Conservation (phyloP, 2,888 invertebrate species). For the Oithona nana region DNA sequence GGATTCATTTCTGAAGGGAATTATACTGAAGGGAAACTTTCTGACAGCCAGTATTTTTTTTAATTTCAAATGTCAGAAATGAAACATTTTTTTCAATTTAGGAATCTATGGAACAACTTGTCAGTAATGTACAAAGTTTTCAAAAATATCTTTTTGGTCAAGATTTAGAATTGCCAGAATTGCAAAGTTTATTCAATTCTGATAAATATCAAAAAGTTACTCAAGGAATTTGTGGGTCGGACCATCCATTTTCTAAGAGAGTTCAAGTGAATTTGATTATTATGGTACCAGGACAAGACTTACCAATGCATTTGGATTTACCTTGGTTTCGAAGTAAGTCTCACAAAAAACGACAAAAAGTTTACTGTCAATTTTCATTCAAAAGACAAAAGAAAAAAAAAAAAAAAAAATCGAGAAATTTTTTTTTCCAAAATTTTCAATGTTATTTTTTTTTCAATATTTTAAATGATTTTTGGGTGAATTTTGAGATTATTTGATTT, state of each 20-base stretch:
- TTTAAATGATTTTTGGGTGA: too few species aligned
- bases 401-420: too few species aligned
- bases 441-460: too few species aligned
- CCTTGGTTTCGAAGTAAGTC: slow-evolving; percentile 1
- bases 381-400: too few species aligned
- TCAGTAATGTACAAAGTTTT: background rate
- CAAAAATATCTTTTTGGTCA: background rate
- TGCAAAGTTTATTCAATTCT: background rate
- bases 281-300: background rate
- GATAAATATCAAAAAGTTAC: background rate
- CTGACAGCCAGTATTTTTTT: background rate
- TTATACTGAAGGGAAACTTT: background rate
- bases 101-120: background rate
- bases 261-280: slow-evolving; percentile 4
- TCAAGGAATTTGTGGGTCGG: background rate
- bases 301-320: slow-evolving; percentile 1
- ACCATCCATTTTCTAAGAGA: background rate
- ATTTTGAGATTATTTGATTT: too few species aligned
- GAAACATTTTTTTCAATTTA: background rate
- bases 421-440: too few species aligned
- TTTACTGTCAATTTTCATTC: background rate
- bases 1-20: too few species aligned
- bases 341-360: background rate
- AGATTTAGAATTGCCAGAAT: background rate
- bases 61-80: background rate